Evolutionary conservation across 2,888 invertebrate genomes (phyloP).

Genomic region (Acanthoscelides obtectus): DNA sequence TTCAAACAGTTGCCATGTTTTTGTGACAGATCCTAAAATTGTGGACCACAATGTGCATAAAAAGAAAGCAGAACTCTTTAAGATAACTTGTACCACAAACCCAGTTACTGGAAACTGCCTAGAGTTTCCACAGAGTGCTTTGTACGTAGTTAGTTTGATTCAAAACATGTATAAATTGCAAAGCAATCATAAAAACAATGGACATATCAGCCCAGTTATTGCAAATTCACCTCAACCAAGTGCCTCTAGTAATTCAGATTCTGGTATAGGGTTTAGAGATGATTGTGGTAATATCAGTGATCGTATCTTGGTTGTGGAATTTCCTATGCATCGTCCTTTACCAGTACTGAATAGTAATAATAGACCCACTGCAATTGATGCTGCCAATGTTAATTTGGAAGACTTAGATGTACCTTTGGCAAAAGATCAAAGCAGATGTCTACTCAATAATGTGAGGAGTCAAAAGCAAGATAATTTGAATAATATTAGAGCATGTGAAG

Average conservation of each 20-base stretch:
- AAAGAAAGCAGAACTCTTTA: conserved; percentile 76
- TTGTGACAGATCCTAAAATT: conserved; percentile 85
- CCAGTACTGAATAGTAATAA: conserved; percentile 30
- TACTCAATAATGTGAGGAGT: conserved; percentile 24
- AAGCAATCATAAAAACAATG: conserved; percentile 35
- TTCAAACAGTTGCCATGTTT: conserved; percentile 91
- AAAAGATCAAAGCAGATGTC: conserved; percentile 19
- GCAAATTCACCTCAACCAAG: conserved; percentile 83
- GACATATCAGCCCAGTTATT: conserved; percentile 52
- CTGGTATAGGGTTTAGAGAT: conserved; percentile 90
- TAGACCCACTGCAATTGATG: conserved; percentile 41
- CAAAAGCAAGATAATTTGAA: conserved; percentile 23
- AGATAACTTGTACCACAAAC: conserved; percentile 78
- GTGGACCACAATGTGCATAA: conserved; percentile 77
- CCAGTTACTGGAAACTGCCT: conserved; percentile 73
- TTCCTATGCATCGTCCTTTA: conserved; percentile 49
- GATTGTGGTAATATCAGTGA: conserved; percentile 81
- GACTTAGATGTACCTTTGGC: conserved; percentile 33
- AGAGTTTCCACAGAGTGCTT: conserved; percentile 86
- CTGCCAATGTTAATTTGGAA: conserved; percentile 34
- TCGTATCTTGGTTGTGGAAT: conserved; percentile 73
- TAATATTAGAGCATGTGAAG: conserved; percentile 41
- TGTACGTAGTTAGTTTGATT: conserved; percentile 68
- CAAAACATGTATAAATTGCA: conserved; percentile 69
- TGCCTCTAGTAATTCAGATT: conserved; percentile 90